These are phyloP conservation scores for Mohoua ochrocephala DNA, from an alignment of 2,113 vertebrate species.

Conservation along the genomic window DNA sequence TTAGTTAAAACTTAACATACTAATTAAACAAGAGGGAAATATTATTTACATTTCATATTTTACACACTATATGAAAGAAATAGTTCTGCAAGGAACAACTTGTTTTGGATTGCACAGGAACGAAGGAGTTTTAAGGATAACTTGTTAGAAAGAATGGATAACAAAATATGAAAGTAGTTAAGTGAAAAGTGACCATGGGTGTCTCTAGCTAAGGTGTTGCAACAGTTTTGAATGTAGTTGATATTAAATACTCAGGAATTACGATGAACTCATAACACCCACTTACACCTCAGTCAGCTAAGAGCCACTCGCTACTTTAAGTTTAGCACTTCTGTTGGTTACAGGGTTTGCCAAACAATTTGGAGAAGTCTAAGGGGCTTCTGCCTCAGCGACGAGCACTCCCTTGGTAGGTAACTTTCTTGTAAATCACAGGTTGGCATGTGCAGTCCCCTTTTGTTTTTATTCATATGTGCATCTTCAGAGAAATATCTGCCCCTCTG, in stretches of 20 bases:
- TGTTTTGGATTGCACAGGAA: background rate
- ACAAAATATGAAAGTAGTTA: background rate
- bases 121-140: background rate
- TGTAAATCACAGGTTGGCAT: background rate
- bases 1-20: background rate
- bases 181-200: background rate
- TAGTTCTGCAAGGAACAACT: background rate
- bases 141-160: background rate
- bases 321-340: background rate
- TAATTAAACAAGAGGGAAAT: background rate
- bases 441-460: background rate
- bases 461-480: background rate
- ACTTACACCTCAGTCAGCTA: background rate
- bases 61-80: background rate
- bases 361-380: background rate
- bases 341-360: background rate
- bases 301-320: background rate
- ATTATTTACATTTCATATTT: background rate
- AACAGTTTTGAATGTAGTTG: background rate
- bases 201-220: background rate
- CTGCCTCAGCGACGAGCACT: background rate
- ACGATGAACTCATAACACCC: accelerated
- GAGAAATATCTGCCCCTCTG: background rate
- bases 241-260: background rate
- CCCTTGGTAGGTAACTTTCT: background rate